These are phyloP conservation scores for Lepus townsendii DNA, from an alignment of 2,797 vertebrate species.

Conservation along the genomic window DNA sequence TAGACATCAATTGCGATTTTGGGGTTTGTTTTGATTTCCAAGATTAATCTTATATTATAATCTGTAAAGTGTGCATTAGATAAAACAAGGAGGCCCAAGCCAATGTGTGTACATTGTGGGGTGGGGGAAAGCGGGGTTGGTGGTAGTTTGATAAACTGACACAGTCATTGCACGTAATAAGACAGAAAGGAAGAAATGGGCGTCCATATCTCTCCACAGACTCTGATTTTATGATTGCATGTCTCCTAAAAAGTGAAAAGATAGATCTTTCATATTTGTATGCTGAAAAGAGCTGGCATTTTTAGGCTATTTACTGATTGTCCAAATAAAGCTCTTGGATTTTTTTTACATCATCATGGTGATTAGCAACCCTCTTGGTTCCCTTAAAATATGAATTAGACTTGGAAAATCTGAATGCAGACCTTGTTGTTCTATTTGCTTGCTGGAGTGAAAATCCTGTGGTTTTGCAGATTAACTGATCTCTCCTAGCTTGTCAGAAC, in stretches of 20 bases:
- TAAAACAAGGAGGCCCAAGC: neutral
- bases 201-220: neutral
- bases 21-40: slow-evolving; percentile 25
- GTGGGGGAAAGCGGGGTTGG: too few relatives aligned
- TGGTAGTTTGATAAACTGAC: neutral
- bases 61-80: neutral
- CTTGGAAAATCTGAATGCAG: neutral
- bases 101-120: neutral
- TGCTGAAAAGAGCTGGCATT: neutral
- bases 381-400: neutral
- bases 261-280: neutral
- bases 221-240: neutral
- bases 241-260: slow-evolving; percentile 2
- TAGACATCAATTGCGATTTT: neutral
- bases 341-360: neutral
- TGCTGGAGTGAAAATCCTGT: neutral
- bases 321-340: neutral
- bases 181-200: neutral
- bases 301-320: neutral
- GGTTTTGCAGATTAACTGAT: neutral
- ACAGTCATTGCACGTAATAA: rapidly evolving
- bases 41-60: neutral
- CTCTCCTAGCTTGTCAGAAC: neutral
- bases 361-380: neutral
- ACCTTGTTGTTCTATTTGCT: neutral